A percentile compares a stretch with the other conserved stretches of the same genome.
phyloP scores from a whole-genome alignment of 2,797 vertebrate genomes.

The Fratercula arctica region DNA sequence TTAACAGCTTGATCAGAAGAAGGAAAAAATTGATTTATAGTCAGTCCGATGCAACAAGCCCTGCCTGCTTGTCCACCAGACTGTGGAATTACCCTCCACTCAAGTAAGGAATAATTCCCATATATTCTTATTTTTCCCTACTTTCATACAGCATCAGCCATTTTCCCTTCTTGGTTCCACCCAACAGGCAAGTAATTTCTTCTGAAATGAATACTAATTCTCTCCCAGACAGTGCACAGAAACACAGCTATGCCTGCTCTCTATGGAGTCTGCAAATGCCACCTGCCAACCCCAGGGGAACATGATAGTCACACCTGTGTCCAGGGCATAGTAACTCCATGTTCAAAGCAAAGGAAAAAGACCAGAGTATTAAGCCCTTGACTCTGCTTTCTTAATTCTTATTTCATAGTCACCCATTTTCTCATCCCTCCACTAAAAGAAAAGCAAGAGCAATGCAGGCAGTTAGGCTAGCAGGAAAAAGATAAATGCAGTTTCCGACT shows the following conservation, averaged over 20 bases:
- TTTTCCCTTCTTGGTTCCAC: conserved; percentile 29
- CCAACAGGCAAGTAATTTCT: conserved; percentile 47
- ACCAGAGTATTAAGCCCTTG: neutral
- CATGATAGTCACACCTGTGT: neutral
- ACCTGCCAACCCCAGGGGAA: neutral
- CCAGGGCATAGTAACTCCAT: neutral
- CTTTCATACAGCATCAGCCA: conserved; percentile 11
- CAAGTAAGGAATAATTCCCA: conserved; percentile 50
- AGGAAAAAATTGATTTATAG: conserved; percentile 62
- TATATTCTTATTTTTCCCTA: conserved; percentile 7
- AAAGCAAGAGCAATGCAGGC: neutral
- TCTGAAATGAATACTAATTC: neutral
- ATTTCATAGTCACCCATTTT: neutral
- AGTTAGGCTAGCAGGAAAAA: neutral
- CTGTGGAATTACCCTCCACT: conserved; percentile 61
- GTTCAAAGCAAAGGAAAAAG: neutral
- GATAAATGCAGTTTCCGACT: neutral
- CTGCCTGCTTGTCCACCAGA: conserved; percentile 59
- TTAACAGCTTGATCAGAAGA: conserved; percentile 66
- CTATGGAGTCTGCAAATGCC: neutral
- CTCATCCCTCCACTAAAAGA: neutral
- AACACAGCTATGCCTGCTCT: neutral
- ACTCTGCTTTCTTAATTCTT: neutral
- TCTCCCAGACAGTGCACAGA: neutral
- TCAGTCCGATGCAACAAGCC: conserved; percentile 46